These are phyloP conservation scores for Chouioia cunea DNA, from an alignment of 2,888 invertebrate genomes.

Conservation along the genomic window DNA sequence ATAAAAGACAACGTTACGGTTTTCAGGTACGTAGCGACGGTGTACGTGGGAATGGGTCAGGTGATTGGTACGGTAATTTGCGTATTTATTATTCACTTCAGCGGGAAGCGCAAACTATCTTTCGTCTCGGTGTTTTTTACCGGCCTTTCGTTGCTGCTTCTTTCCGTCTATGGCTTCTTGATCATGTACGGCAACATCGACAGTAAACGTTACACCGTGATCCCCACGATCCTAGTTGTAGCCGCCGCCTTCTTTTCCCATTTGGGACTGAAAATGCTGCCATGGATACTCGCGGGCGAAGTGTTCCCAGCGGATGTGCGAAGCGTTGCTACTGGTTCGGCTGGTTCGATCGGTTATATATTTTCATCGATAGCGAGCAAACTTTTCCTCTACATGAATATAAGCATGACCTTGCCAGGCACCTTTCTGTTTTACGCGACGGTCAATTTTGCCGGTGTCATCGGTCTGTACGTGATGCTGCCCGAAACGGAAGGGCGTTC, in stretches of 20 bases:
- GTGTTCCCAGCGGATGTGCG: slow-evolving; percentile 72
- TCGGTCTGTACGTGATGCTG: slow-evolving; percentile 76
- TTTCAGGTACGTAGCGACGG: slow-evolving; percentile 78
- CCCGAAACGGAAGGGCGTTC: slow-evolving; percentile 88
- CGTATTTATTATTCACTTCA: slow-evolving; percentile 77
- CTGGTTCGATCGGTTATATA: slow-evolving; percentile 81
- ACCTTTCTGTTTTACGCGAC: slow-evolving; percentile 79
- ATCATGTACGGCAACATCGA: slow-evolving; percentile 49
- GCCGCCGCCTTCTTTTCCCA: slow-evolving; percentile 79
- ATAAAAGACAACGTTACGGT: too few relatives aligned
- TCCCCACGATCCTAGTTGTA: slow-evolving; percentile 78
- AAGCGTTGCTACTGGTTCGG: slow-evolving; percentile 79
- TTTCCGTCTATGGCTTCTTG: slow-evolving; percentile 72
- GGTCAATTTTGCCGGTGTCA: slow-evolving; percentile 75
- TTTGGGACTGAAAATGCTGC: slow-evolving; percentile 78
- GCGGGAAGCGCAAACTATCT: slow-evolving; percentile 79
- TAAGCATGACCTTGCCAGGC: slow-evolving; percentile 76
- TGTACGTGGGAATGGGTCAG: slow-evolving; percentile 79
- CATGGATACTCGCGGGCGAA: slow-evolving; percentile 87
- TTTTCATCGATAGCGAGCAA: slow-evolving; percentile 84
- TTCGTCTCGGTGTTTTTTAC: slow-evolving; percentile 78
- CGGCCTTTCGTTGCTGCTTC: slow-evolving; percentile 75
- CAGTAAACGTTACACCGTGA: slow-evolving; percentile 70
- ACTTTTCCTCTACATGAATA: slow-evolving; percentile 77
- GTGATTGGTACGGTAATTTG: slow-evolving; percentile 77